These are phyloP conservation scores for Ciconia stormi DNA, from an alignment of 2,113 vertebrate genomes.

Conservation along the genomic window DNA sequence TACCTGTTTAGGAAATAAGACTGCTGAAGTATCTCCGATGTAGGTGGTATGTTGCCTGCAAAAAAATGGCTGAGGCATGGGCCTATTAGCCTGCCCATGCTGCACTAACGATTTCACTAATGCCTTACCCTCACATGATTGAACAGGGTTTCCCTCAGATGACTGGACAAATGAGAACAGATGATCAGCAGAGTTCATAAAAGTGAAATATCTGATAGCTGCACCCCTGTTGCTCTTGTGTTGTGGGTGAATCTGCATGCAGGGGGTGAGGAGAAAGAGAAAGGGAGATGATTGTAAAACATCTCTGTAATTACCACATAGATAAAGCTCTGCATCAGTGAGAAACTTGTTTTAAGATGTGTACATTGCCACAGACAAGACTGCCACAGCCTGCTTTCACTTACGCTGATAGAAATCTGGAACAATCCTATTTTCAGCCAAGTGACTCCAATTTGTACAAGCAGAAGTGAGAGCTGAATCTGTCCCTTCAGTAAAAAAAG, in stretches of 20 bases:
- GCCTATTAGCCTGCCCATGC: conserved; percentile 35
- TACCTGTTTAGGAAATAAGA: conserved; percentile 12
- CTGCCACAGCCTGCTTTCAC: conserved; percentile 38
- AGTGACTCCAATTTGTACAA: conserved; percentile 24
- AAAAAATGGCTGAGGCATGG: conserved; percentile 24
- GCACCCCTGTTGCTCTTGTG: background rate
- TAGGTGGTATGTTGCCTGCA: background rate
- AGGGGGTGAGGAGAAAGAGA: background rate
- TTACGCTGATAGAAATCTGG: background rate
- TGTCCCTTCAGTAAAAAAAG: background rate
- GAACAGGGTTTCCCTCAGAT: conserved; percentile 49
- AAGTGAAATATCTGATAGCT: conserved; percentile 44
- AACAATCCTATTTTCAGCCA: conserved; percentile 34
- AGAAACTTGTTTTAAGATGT: conserved; percentile 45
- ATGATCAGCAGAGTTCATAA: conserved; percentile 45
- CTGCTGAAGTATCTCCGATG: background rate
- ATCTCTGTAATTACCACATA: background rate
- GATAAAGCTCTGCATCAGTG: conserved; percentile 9
- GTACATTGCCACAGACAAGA: conserved; percentile 29
- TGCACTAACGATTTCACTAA: conserved; percentile 58
- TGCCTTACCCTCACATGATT: conserved; percentile 28
- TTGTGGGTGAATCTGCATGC: conserved; percentile 17
- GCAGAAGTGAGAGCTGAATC: background rate
- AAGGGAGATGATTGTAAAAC: background rate
- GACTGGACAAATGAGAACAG: conserved; percentile 49